Percentiles rank a stretch among this genome's conserved stretches.
These are phyloP conservation scores for Pygoscelis antarcticus DNA, from an alignment of 2,113 vertebrate genomes.

Conservation along the genomic window DNA sequence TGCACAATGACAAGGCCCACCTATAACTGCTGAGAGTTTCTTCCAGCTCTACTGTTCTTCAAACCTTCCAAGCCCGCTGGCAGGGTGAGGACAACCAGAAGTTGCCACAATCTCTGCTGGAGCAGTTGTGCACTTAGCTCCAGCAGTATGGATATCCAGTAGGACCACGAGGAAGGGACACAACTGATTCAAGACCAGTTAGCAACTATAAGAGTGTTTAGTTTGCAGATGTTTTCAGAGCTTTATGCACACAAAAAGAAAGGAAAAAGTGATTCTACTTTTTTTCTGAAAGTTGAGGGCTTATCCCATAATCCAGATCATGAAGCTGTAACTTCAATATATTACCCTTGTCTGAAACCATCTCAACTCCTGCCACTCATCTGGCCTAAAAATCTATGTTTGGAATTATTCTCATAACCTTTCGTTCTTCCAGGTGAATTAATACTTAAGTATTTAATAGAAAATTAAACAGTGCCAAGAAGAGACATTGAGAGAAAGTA, in stretches of 20 bases:
- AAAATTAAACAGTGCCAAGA: neutral
- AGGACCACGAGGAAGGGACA: neutral
- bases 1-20: neutral
- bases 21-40: fast-evolving
- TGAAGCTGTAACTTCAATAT: neutral
- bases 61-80: neutral
- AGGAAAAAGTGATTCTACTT: neutral
- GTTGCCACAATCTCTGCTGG: neutral
- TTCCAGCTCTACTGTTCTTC: neutral
- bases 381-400: neutral
- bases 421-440: neutral
- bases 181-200: neutral
- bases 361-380: neutral
- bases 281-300: neutral
- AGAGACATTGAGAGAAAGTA: neutral
- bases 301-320: neutral
- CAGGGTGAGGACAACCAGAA: neutral
- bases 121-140: neutral
- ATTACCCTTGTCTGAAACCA: neutral
- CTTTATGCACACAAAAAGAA: neutral
- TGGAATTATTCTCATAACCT: neutral
- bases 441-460: neutral
- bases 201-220: neutral
- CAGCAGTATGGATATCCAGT: fast-evolving
- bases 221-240: neutral